Evolutionary conservation across 2,888 invertebrate genomes (phyloP), one percentile per base, ranked within the genome.

Genomic region (Atrina japonica): DNA sequence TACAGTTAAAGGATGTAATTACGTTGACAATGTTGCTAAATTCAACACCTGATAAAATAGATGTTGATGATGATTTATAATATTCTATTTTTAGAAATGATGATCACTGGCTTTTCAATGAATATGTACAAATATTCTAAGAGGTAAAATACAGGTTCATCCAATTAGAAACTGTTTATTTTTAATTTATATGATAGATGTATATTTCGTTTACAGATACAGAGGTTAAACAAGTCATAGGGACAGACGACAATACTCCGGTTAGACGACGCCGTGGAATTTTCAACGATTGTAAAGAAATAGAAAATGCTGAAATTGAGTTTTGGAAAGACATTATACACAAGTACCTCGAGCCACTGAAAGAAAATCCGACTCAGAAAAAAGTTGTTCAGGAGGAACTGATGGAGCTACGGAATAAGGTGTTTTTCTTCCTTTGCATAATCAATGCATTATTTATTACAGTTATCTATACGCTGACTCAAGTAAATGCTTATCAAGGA

Each of bases 371-470:
- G 87, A 94, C 95, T 65, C 71, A 83, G 53, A 94, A 95, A 71
- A 73, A 84, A 47, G 80, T 84, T 35, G 76, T 85, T 5, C 81
- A 82, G 41, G 73, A 71, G 0, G 76, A 83, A 0, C 93, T 98
- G 90, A 96, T 96, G 93, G 97, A 97, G 91, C 93, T 99, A 88
- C 94, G 98, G 90, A 97, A 98, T 93, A 95, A 96, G 88, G 76
- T 78, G 5, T 86, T 84, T 70, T 75, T 88, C 40, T 83, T 83
- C 9, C 98, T 99, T 93, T 96, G 98, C 93, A 98, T 99, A 96
- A 92, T 97, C 92, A 99, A 99, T 93, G 97, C 97, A 81, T 94
- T 99, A 88, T 99, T 98, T 94, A 97, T 99, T 88, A 94, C 98
- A 91, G 96, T 98, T 92, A 97, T 99, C 87, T 97, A 98, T 93